phyloP scores from a whole-genome alignment of 2,888 invertebrate species.

The Portevinia maculata region DNA sequence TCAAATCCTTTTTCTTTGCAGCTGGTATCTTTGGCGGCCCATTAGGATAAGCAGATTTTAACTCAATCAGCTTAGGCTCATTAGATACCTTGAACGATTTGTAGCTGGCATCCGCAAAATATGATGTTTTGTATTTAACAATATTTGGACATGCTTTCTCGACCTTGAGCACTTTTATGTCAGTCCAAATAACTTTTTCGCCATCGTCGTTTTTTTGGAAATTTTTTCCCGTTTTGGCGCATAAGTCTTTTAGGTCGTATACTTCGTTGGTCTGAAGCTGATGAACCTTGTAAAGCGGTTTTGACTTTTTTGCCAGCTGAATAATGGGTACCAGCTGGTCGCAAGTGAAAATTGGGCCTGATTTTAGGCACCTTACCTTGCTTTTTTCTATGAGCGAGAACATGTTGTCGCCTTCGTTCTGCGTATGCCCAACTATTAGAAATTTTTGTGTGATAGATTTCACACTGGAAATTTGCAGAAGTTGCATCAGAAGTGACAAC shows the following conservation, averaged over 20 bases:
- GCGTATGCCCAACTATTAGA: neutral
- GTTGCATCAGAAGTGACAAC: slow-evolving; percentile 17
- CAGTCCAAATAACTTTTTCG: neutral
- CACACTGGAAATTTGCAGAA: slow-evolving; percentile 4
- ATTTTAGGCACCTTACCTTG: no score
- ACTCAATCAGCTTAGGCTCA: neutral
- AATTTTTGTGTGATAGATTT: neutral
- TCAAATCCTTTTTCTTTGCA: no score
- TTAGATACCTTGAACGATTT: slow-evolving; percentile 7
- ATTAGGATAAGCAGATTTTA: neutral
- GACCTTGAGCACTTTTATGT: neutral
- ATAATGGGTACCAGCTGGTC: neutral
- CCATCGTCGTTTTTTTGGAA: neutral
- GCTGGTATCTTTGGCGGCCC: neutral
- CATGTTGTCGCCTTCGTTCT: no score
- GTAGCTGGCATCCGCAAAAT: neutral
- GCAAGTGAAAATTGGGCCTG: neutral
- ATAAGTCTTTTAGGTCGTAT: slow-evolving; percentile 13
- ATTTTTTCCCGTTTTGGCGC: slow-evolving; percentile 2
- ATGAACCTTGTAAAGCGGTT: no score
- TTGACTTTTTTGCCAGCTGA: slow-evolving; percentile 8
- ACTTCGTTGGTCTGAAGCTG: slow-evolving; percentile 3
- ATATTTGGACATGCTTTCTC: no score
- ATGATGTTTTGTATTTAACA: slow-evolving; percentile 4
- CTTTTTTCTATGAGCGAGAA: no score